Percentiles rank a stretch among this genome's conserved stretches.
These are phyloP conservation scores for Stegodyphus dumicola DNA, from an alignment of 1,140 invertebrate species.

Conservation along the genomic window DNA sequence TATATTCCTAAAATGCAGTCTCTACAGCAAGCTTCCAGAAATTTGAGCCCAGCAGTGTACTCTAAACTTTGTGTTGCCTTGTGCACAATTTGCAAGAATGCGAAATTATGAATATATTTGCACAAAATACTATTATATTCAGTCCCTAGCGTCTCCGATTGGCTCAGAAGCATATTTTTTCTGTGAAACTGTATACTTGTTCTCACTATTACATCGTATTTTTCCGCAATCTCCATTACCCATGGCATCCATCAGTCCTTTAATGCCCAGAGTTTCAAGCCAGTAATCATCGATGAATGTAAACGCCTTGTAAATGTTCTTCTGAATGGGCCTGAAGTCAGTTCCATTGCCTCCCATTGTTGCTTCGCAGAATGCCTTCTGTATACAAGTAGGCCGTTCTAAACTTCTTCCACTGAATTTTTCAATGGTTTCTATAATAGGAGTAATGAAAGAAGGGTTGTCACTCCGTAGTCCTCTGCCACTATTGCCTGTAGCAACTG, in stretches of 20 bases:
- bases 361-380: conserved; percentile 35
- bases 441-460: neutral
- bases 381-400: conserved; percentile 3
- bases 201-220: neutral
- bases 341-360: conserved; percentile 5
- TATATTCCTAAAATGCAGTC: too few relatives aligned
- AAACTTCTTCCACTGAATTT: neutral
- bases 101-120: too few relatives aligned
- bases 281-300: conserved; percentile 15
- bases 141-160: too few relatives aligned
- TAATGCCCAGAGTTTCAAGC: conserved; percentile 32
- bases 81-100: too few relatives aligned
- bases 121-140: too few relatives aligned
- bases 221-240: conserved; percentile 17
- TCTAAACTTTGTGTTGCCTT: too few relatives aligned
- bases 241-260: conserved; percentile 19
- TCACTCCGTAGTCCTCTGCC: neutral
- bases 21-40: too few relatives aligned
- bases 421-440: conserved; percentile 33
- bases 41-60: too few relatives aligned
- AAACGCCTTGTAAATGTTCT: conserved; percentile 20
- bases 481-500: conserved; percentile 8
- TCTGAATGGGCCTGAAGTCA: conserved; percentile 27
- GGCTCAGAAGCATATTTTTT: too few relatives aligned
- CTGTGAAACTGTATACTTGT: too few relatives aligned